Evolutionary conservation across 1,140 invertebrate species (phyloP), one percentile per base, ranked within the genome.

Genomic region (Brachionus rubens): DNA sequence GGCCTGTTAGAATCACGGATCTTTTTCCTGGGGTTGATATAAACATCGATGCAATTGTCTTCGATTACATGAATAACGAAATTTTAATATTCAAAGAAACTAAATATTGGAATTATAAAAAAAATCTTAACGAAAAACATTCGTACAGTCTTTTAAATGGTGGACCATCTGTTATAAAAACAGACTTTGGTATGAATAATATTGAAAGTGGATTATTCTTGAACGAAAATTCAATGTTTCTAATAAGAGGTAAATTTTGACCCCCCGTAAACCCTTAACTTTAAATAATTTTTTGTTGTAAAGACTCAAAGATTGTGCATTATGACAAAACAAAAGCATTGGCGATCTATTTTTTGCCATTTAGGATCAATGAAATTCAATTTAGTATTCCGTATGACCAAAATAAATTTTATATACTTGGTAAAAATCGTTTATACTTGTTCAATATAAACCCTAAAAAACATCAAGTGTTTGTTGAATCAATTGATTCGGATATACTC

Each of bases 311-410:
- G 24, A 65, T 65, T 30, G 59, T 65, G 24, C 33, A 65, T 43
- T 65, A 43, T 26, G 59, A 43, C 36, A 43, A 65, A 43, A 65
- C 33, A 19, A 65, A 65, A 43, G 59, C 59, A 7, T 14, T 65
- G 59, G 59, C 59, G 2, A 65, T 65, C 43, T 65, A 65, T 12
- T 65, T 65, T 65, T 43, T 65, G 24, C 59, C 59, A 46, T 65
- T 65, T 43, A 41, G 40, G 14, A 41, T 65, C 41, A 43, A 41
- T 19, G 19, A 65, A 26, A 65, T 65, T 65, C 59, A 65, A 43
- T 65, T 65, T 65, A 46, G 36, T 24, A 24, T 65, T 43, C 33
- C 33, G 43, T 43, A 19, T 65, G 59, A 65, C 3, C 59, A 65
- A 43, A 43, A 65, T 16, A 65, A 65, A 26, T 65, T 65, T 41